Evolutionary conservation across 1,140 invertebrate genomes (phyloP).

Genomic region (Drosophila lini): DNA sequence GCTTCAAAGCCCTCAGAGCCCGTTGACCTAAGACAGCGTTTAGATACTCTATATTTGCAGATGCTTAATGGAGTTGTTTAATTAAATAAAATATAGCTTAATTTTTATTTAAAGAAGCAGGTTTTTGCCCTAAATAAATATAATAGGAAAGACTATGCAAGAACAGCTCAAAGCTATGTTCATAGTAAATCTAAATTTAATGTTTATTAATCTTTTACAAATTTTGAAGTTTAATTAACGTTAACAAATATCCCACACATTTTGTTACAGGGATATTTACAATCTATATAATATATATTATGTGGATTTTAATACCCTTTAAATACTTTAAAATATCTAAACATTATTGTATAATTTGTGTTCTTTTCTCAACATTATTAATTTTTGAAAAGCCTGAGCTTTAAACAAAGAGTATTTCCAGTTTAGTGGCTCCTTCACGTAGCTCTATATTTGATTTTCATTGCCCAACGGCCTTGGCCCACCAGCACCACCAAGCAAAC

Average conservation of each 20-base stretch:
- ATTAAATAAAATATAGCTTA: background rate
- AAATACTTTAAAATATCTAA: background rate
- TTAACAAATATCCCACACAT: no score
- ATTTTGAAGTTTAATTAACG: no score
- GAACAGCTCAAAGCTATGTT: no score
- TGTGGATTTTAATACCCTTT: no score
- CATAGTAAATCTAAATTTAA: no score
- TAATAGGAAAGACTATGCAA: no score
- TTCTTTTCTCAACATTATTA: background rate
- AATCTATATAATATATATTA: no score
- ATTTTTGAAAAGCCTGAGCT: background rate
- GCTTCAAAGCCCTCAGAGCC: conserved; percentile 14
- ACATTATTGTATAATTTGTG: background rate
- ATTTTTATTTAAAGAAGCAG: background rate
- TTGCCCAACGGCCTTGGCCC: conserved; percentile 25
- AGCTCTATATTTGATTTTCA: conserved; percentile 44
- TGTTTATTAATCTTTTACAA: no score
- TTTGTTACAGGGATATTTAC: no score
- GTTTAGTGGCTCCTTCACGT: background rate
- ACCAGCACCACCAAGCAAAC: conserved; percentile 23
- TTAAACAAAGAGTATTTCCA: background rate
- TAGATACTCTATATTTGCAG: conserved; percentile 15
- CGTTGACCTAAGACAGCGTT: background rate
- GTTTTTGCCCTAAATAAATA: no score
- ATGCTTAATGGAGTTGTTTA: background rate